Percentiles rank a stretch among this genome's conserved stretches.
Conservation (phyloP, 2,113 vertebrate species). For the Suricata suricatta region DNA sequence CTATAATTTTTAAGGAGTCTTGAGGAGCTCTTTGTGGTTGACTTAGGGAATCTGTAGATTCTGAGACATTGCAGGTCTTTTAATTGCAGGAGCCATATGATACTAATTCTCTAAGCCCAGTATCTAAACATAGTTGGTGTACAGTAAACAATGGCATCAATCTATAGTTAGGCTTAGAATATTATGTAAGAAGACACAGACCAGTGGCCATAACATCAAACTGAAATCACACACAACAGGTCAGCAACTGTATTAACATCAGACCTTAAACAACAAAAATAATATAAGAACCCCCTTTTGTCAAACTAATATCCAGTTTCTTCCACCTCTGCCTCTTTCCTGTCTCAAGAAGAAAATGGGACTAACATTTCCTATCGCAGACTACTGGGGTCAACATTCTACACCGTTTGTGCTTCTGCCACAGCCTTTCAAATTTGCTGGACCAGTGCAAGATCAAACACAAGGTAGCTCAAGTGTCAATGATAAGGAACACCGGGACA, state of each 20-base stretch:
- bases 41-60: background rate
- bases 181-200: background rate
- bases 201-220: background rate
- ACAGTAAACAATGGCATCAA: background rate
- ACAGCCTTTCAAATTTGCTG: constrained; percentile 79
- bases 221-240: background rate
- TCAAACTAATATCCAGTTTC: background rate
- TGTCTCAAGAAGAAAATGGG: background rate
- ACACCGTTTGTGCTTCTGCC: constrained; percentile 18
- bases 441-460: constrained; percentile 91
- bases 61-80: background rate
- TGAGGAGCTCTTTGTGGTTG: background rate
- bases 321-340: background rate
- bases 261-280: background rate
- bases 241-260: background rate
- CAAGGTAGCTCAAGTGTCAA: constrained; percentile 81
- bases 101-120: background rate
- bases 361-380: constrained; percentile 48
- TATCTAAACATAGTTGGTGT: background rate
- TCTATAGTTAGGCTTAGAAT: background rate
- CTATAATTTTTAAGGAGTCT: constrained; percentile 16
- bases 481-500: constrained; percentile 81
- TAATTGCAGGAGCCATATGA: background rate
- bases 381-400: constrained; percentile 27
- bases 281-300: background rate